Evolutionary conservation across 2,797 vertebrate genomes (phyloP).

Genomic region (Lophotriccus pileatus): DNA sequence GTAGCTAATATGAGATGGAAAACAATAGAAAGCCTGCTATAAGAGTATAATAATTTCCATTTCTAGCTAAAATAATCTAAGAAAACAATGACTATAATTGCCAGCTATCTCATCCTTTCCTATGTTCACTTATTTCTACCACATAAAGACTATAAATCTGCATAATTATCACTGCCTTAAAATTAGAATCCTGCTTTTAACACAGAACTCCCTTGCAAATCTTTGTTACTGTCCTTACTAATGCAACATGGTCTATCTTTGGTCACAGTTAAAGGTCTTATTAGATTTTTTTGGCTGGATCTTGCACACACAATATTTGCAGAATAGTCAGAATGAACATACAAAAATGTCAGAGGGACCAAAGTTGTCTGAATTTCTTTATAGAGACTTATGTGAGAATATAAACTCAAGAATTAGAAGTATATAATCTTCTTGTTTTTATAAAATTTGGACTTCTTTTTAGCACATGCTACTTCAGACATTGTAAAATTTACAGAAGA

Average conservation of each 20-base stretch:
- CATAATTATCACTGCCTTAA: not conserved
- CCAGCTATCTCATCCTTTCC: not conserved
- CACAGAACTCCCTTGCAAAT: not conserved
- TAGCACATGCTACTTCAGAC: not conserved
- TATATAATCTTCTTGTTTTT: not conserved
- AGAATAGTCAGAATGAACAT: not conserved
- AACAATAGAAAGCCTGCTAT: not conserved
- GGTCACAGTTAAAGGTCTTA: not conserved
- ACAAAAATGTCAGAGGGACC: not conserved
- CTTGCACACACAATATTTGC: not conserved
- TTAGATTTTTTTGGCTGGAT: not conserved
- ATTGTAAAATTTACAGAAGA: not conserved
- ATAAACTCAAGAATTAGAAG: not conserved
- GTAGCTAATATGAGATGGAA: not conserved
- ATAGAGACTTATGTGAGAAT: not conserved
- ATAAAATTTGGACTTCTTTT: not conserved
- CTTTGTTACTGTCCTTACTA: not conserved
- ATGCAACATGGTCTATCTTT: not conserved
- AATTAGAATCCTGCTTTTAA: not conserved
- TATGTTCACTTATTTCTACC: not conserved
- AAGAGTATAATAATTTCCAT: not conserved
- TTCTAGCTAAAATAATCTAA: not conserved
- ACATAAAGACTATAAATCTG: not conserved
- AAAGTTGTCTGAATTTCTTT: not conserved
- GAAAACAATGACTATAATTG: not conserved